Conservation (phyloP, 2,888 invertebrate genomes). For the Trachelus tabidus region DNA sequence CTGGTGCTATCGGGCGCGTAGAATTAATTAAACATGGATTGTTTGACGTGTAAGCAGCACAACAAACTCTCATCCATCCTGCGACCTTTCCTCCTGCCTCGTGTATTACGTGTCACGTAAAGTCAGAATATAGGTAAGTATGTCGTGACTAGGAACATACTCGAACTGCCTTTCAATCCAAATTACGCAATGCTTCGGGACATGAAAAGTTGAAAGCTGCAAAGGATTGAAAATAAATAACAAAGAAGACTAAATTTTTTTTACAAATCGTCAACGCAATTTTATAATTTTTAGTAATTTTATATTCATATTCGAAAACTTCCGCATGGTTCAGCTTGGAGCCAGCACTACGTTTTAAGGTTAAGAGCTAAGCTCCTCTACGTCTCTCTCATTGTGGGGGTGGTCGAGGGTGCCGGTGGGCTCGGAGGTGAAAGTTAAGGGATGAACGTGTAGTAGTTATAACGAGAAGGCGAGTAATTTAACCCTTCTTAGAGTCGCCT, state of each 20-base stretch:
- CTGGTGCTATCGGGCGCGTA: conserved; percentile 24
- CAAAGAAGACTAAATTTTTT: not conserved
- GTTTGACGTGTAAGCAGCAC: conserved; percentile 35
- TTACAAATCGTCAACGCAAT: not conserved
- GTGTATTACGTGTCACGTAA: conserved; percentile 15
- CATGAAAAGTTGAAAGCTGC: conserved; percentile 14
- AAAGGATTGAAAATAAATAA: not conserved
- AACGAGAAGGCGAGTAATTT: conserved; percentile 53
- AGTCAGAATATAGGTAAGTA: conserved; percentile 19
- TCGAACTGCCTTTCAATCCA: conserved; percentile 14
- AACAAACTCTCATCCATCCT: conserved; percentile 18
- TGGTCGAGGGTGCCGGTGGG: conserved; percentile 13
- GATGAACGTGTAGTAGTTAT: conserved; percentile 41
- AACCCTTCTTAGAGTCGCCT: conserved; percentile 56
- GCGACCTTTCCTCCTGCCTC: conserved; percentile 24
- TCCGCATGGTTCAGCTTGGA: not conserved
- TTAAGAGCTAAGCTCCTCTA: not conserved
- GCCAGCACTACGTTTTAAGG: not conserved
- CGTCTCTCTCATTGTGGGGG: not conserved
- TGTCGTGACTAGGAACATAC: conserved; percentile 11
- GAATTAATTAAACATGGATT: conserved; percentile 44
- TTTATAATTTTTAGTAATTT: not conserved
- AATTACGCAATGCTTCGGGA: not conserved
- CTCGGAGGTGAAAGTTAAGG: conserved; percentile 19
- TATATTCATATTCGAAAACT: not conserved